A percentile compares a stretch with the other conserved stretches of the same genome.
phyloP scores from a whole-genome alignment of 2,797 vertebrate species.

The Pitangus sulphuratus region DNA sequence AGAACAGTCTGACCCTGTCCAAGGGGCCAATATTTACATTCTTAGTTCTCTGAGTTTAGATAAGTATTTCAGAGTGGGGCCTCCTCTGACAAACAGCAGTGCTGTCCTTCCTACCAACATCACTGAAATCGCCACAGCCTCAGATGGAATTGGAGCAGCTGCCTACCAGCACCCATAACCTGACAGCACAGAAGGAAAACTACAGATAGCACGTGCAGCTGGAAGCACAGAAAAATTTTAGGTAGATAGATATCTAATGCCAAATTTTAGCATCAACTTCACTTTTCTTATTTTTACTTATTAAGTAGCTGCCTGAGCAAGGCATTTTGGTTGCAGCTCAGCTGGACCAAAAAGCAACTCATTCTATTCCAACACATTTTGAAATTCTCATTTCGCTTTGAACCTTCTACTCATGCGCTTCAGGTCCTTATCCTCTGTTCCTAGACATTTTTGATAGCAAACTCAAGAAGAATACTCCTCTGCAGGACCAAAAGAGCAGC shows the following conservation, averaged over 20 bases:
- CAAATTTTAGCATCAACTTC: background rate
- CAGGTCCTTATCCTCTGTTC: background rate
- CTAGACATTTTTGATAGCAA: background rate
- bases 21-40: background rate
- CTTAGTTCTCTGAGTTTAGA: background rate
- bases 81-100: background rate
- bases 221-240: background rate
- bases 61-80: background rate
- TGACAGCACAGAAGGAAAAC: background rate
- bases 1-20: background rate
- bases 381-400: background rate
- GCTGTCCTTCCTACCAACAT: background rate
- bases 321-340: background rate
- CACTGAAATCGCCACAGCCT: background rate
- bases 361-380: background rate
- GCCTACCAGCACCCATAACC: background rate
- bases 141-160: background rate
- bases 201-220: background rate
- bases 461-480: background rate
- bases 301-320: background rate
- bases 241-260: background rate
- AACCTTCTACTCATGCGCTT: background rate
- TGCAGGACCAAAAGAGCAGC: background rate
- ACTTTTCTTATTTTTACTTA: background rate
- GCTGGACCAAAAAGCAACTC: background rate